Evolutionary conservation across 2,888 invertebrate species (phyloP).

Genomic region (Cactoblastis cactorum): DNA sequence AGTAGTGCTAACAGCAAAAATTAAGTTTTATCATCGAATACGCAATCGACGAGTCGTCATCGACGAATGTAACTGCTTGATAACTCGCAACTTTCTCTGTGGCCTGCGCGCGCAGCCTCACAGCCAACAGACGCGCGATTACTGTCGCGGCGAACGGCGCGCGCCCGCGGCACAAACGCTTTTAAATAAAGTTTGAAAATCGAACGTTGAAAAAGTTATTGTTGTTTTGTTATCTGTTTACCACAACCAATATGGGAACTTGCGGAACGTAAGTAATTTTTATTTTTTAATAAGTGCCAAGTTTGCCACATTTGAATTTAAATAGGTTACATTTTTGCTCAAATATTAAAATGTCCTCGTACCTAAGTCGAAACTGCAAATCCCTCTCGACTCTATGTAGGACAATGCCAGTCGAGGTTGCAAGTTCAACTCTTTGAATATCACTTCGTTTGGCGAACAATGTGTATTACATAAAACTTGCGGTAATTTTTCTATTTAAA

Average conservation of each 20-base stretch:
- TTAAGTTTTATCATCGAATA: slow-evolving; percentile 72
- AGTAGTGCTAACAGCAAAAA: slow-evolving; percentile 65
- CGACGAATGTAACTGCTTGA: slow-evolving; percentile 74
- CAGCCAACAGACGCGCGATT: slow-evolving; percentile 54
- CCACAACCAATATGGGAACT: slow-evolving; percentile 60
- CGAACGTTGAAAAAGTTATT: slow-evolving; percentile 35
- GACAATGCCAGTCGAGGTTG: slow-evolving; percentile 52
- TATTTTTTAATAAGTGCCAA: neutral
- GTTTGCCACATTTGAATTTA: neutral
- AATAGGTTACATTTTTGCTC: slow-evolving; percentile 1
- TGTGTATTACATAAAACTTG: slow-evolving; percentile 13
- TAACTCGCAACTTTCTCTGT: slow-evolving; percentile 74
- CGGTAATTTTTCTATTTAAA: slow-evolving; percentile 3
- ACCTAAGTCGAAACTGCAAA: slow-evolving; percentile 32
- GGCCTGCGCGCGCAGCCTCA: slow-evolving; percentile 46
- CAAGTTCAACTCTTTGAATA: slow-evolving; percentile 30
- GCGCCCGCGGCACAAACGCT: slow-evolving; percentile 47
- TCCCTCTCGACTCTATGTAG: slow-evolving; percentile 53
- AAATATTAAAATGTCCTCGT: slow-evolving; percentile 14
- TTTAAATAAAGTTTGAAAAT: slow-evolving; percentile 31
- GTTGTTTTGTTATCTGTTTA: slow-evolving; percentile 53
- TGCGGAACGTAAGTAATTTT: slow-evolving; percentile 54
- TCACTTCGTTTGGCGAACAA: slow-evolving; percentile 23
- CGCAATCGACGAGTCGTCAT: slow-evolving; percentile 76
- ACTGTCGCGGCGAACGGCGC: slow-evolving; percentile 60